These are phyloP conservation scores for Psophia crepitans DNA, from an alignment of 2,113 vertebrate genomes.

Conservation along the genomic window DNA sequence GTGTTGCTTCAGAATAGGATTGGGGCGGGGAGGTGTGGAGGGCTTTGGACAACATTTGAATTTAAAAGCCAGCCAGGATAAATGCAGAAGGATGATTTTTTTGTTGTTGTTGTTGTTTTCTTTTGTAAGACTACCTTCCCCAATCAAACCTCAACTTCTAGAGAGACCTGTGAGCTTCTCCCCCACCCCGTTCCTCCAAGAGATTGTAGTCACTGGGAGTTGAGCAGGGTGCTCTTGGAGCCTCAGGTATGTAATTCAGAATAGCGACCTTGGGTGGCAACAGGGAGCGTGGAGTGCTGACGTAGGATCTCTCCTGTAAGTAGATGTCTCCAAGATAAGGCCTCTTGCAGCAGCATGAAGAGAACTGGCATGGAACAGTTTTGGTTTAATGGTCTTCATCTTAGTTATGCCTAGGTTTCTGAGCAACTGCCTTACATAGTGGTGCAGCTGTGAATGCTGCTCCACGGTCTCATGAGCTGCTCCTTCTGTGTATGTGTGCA, in stretches of 20 bases:
- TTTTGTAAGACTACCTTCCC: neutral
- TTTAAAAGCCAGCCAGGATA: neutral
- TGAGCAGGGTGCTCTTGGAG: neutral
- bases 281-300: neutral
- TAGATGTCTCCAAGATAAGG: neutral
- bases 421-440: neutral
- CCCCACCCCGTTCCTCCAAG: neutral
- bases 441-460: neutral
- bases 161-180: neutral
- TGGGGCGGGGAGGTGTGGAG: neutral
- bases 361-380: neutral
- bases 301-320: neutral
- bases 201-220: neutral
- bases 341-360: neutral
- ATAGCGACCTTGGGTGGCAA: neutral
- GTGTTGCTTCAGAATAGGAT: neutral
- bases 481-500: neutral
- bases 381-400: neutral
- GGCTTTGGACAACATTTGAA: neutral
- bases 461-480: neutral
- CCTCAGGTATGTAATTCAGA: neutral
- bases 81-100: neutral
- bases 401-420: neutral
- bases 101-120: neutral
- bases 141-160: neutral